phyloP scores from a whole-genome alignment of 2,797 vertebrate species.

The Rhyacichthys aspro region DNA sequence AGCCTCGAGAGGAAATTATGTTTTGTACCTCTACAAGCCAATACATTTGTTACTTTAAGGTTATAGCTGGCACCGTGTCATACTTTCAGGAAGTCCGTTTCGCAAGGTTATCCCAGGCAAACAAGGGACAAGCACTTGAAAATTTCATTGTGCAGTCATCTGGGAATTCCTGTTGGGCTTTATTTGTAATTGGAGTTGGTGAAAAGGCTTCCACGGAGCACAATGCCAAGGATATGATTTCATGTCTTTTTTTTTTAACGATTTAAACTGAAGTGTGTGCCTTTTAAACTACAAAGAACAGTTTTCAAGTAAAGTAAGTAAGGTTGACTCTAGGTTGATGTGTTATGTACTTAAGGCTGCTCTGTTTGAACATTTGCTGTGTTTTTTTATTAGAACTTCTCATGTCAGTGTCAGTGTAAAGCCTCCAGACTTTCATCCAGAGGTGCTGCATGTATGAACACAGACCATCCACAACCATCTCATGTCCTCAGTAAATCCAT shows the following conservation, averaged over 20 bases:
- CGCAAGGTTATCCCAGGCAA: slow-evolving; percentile 23
- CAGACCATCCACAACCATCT: too few relatives aligned
- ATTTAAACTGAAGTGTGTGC: slow-evolving; percentile 48
- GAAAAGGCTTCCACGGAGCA: slow-evolving; percentile 14
- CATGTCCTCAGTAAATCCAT: too few relatives aligned
- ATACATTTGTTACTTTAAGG: slow-evolving; percentile 43
- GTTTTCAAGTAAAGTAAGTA: too few relatives aligned
- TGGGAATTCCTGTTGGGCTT: slow-evolving; percentile 24
- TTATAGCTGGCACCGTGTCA: slow-evolving; percentile 33
- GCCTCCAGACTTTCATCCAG: too few relatives aligned
- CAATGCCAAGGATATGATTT: slow-evolving; percentile 35
- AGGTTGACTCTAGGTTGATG: too few relatives aligned
- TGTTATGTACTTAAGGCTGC: too few relatives aligned
- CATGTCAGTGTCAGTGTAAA: too few relatives aligned
- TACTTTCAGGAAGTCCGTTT: slow-evolving; percentile 31
- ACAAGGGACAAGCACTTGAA: slow-evolving; percentile 23
- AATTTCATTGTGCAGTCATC: slow-evolving; percentile 28
- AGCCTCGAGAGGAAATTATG: slow-evolving; percentile 42
- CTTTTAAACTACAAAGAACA: slow-evolving; percentile 56
- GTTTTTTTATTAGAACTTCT: too few relatives aligned
- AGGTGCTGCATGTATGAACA: too few relatives aligned
- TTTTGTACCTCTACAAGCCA: slow-evolving; percentile 42
- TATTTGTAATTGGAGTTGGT: slow-evolving; percentile 44
- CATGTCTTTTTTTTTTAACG: slow-evolving; percentile 44
- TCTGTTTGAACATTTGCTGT: too few relatives aligned